A percentile compares a stretch with the other conserved stretches of the same genome.
These are phyloP conservation scores for Ceratina calcarata DNA, from an alignment of 1,140 invertebrate species.

Conservation along the genomic window DNA sequence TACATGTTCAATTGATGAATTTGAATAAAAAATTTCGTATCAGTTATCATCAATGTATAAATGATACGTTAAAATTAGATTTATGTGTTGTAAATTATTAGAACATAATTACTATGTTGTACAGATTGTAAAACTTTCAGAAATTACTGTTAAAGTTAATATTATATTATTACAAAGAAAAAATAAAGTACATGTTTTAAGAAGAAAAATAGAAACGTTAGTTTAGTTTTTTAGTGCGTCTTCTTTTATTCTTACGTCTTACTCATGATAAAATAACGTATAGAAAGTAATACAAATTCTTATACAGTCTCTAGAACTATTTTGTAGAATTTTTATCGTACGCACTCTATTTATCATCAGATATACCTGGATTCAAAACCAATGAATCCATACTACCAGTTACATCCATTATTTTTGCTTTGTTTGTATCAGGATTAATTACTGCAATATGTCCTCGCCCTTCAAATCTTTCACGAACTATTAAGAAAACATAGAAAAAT, in stretches of 20 bases:
- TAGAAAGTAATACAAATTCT: conserved; percentile 9
- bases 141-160: conserved; percentile 49
- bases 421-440: neutral
- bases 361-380: neutral
- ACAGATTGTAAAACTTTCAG: conserved; percentile 50
- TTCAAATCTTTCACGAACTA: conserved; percentile 59
- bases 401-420: conserved; percentile 68
- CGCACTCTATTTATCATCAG: conserved; percentile 8
- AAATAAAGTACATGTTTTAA: conserved; percentile 62
- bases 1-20: neutral
- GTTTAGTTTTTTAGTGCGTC: neutral
- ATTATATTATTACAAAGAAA: conserved; percentile 57
- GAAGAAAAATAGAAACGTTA: conserved; percentile 34
- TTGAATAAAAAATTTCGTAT: conserved; percentile 23
- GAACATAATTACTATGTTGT: conserved; percentile 41
- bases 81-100: conserved; percentile 47
- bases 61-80: conserved; percentile 36
- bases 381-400: conserved; percentile 63
- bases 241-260: conserved; percentile 5
- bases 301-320: conserved; percentile 2
- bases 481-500: conserved; percentile 26
- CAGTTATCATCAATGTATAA: conserved; percentile 33
- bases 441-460: conserved; percentile 23
- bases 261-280: conserved; percentile 20
- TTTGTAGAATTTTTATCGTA: neutral